A percentile compares a stretch with the other conserved stretches of the same genome.
phyloP scores from a whole-genome alignment of 2,888 invertebrate species.

The Temnothorax ravouxi region DNA sequence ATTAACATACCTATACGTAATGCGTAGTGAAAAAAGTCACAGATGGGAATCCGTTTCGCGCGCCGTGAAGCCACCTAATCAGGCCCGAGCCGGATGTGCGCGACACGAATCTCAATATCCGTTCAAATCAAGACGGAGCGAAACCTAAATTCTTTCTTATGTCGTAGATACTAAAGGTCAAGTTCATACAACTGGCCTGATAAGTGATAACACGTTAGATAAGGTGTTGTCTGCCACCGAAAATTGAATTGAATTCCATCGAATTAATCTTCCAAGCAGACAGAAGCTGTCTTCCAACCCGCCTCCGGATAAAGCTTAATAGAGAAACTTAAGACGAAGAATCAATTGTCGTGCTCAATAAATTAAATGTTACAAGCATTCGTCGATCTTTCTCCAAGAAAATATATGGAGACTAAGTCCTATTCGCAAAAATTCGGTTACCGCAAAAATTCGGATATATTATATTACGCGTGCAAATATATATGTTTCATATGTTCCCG shows the following conservation, averaged over 20 bases:
- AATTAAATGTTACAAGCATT: constrained; percentile 22
- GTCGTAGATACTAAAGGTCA: neutral
- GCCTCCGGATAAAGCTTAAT: neutral
- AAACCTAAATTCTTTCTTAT: neutral
- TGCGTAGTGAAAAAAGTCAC: constrained; percentile 24
- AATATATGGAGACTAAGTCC: neutral
- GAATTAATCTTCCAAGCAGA: neutral
- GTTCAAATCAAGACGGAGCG: neutral
- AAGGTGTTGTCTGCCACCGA: neutral
- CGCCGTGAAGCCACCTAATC: neutral
- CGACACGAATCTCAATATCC: constrained; percentile 1
- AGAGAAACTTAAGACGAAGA: neutral
- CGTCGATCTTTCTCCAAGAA: neutral
- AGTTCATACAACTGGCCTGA: neutral
- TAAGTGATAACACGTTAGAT: neutral
- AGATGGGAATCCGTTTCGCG: neutral
- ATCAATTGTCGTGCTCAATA: neutral
- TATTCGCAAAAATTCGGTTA: constrained; percentile 13
- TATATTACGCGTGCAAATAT: constrained; percentile 31
- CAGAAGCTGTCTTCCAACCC: neutral
- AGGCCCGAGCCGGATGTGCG: neutral
- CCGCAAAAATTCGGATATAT: constrained; percentile 29
- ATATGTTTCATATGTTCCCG: constrained; percentile 38
- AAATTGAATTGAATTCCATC: neutral
- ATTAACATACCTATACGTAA: constrained; percentile 14